Base-by-base conservation (phyloP, 2,113 vertebrate genomes). In the Morone chrysops region DNA sequence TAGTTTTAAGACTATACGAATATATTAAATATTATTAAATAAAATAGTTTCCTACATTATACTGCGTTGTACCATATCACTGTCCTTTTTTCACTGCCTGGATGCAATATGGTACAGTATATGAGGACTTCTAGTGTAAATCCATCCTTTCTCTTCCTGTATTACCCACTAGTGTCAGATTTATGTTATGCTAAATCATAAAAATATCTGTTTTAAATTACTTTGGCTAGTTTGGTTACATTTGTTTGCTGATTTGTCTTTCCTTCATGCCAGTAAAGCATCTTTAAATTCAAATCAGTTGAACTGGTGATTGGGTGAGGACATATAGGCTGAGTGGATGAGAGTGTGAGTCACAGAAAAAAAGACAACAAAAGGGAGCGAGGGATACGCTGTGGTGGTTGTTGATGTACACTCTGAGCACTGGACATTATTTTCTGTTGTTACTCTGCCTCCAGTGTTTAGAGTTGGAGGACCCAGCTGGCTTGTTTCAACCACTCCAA, bases 391-490 rank as follows among this genome's bases (percentile, higher is more conserved):
- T 36, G 13, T 36, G 25, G 2, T 38, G 57, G 17, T 60, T 17
- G 57, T 38, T 38, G 57, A 60, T 60, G 57, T 38, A 14, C 31
- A 36, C 57, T 60, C 14, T 60, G 17, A 60, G 57, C 3, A 7
- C 25, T 17, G 25, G 25, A 2, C 13, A 17, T 60, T 17, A 6
- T 60, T 36, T 17, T 60, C 25, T 60, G 8, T 60, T 60, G 38
- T 60, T 36, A 60, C 57, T 60, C 57, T 36, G 13, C 57, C 31
- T 36, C 14, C 13, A 38, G 57, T 60, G 6, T 38, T 60, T 59
- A 59, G 56, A 60, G 57, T 60, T 16, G 31, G 56, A 59, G 56
- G 56, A 59, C 56, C 56, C 56, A 59, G 56, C 56, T 59, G 56
- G 22, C 56, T 25, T 31, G 56, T 59, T 59, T 59, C 56, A 60